A percentile compares a stretch with the other conserved stretches of the same genome.
phyloP scores from a whole-genome alignment of 1,140 invertebrate genomes.

The Steinernema feltiae region DNA sequence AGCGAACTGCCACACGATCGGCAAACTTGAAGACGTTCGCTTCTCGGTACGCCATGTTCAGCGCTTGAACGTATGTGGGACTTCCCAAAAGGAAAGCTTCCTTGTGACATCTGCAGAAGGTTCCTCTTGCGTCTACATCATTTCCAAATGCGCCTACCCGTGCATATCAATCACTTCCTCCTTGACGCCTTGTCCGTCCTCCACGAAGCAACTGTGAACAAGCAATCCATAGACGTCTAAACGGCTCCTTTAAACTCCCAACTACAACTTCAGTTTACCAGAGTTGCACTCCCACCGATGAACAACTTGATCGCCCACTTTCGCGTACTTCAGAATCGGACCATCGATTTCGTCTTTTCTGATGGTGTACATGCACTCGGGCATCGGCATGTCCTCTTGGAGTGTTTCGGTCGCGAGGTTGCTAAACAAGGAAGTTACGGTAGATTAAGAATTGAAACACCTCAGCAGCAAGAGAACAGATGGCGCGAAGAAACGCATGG shows the following conservation, averaged over 20 bases:
- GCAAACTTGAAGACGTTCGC: conserved; percentile 57
- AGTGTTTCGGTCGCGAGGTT: conserved; percentile 43
- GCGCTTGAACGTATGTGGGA: conserved; percentile 53
- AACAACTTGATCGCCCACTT: conserved; percentile 54
- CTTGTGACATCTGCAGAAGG: conserved; percentile 45
- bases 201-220: conserved; percentile 54
- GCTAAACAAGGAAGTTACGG: conserved; percentile 20
- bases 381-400: conserved; percentile 50
- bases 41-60: conserved; percentile 57
- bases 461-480: neutral
- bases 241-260: neutral
- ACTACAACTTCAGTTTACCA: conserved; percentile 26
- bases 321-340: conserved; percentile 47
- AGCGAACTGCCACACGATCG: conserved; percentile 53
- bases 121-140: neutral
- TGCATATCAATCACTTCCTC: conserved; percentile 48
- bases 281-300: conserved; percentile 56
- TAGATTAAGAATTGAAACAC: neutral
- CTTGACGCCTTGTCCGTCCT: conserved; percentile 57
- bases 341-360: conserved; percentile 56
- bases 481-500: neutral
- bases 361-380: conserved; percentile 53
- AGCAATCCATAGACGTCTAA: conserved; percentile 51
- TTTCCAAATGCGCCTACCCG: conserved; percentile 37
- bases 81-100: conserved; percentile 51